A percentile compares a stretch with the other conserved stretches of the same genome.
phyloP scores from a whole-genome alignment of 2,888 invertebrate species.

The Heliconius sara region DNA sequence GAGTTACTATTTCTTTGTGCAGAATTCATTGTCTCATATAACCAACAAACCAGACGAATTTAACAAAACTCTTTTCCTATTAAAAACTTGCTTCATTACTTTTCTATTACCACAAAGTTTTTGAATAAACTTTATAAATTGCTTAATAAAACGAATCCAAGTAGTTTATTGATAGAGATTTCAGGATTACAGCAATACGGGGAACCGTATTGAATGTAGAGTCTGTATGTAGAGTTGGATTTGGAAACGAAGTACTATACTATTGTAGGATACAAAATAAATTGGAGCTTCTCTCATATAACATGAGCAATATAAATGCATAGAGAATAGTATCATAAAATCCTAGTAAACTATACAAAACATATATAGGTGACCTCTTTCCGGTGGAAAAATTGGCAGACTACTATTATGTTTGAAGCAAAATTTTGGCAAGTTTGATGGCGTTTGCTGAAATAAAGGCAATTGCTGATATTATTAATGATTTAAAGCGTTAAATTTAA shows the following conservation, averaged over 20 bases:
- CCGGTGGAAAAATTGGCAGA: conserved; percentile 48
- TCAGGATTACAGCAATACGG: conserved; percentile 14
- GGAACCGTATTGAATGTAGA: conserved; percentile 11
- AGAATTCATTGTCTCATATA: too few species aligned
- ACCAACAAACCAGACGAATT: background rate
- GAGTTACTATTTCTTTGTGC: background rate
- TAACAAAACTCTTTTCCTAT: background rate
- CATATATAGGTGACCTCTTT: conserved; percentile 48
- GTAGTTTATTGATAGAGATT: conserved; percentile 15
- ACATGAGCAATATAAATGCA: conserved; percentile 37
- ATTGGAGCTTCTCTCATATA: conserved; percentile 32
- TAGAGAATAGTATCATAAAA: conserved; percentile 38
- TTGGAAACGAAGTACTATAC: conserved; percentile 28
- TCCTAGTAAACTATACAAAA: conserved; percentile 31
- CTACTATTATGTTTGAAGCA: conserved; percentile 45
- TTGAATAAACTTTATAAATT: conserved; percentile 9
- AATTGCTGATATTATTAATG: conserved; percentile 22
- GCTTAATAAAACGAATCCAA: conserved; percentile 9
- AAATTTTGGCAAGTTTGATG: conserved; percentile 46
- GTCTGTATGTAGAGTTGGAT: conserved; percentile 28
- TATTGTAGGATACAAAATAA: conserved; percentile 33
- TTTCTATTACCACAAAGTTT: background rate
- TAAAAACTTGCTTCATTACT: background rate
- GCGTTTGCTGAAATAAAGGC: conserved; percentile 30
- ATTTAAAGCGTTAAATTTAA: background rate